These are phyloP conservation scores for Poecile montanus DNA, from an alignment of 2,797 vertebrate species.

Conservation along the genomic window DNA sequence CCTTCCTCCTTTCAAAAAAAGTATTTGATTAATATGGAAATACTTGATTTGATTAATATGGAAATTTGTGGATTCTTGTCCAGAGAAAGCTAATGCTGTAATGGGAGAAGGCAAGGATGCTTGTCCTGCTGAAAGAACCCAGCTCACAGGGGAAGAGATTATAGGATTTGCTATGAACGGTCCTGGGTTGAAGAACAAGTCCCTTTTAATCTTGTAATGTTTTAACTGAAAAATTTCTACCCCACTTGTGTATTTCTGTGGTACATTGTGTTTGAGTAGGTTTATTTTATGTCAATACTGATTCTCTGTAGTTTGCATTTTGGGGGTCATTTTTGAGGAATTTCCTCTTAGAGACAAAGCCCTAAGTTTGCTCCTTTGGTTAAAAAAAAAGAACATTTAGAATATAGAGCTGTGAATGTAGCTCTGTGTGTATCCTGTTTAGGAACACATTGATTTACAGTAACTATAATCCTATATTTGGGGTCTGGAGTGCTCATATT, in stretches of 20 bases:
- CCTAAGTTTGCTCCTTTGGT: background rate
- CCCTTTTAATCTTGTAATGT: background rate
- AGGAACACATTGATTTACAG: constrained; percentile 34
- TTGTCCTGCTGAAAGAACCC: background rate
- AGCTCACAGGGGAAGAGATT: background rate
- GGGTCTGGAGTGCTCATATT: constrained; percentile 39
- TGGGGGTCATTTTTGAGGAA: background rate
- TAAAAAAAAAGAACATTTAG: background rate
- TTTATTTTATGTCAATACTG: background rate
- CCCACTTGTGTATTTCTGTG: background rate
- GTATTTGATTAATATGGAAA: constrained; percentile 13
- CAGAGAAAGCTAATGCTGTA: background rate
- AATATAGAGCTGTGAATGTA: background rate
- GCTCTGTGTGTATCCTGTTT: background rate
- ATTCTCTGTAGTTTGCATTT: background rate
- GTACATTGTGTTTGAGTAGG: background rate
- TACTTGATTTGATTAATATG: constrained; percentile 6
- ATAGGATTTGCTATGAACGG: background rate
- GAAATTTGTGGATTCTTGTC: constrained; percentile 22
- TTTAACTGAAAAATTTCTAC: background rate
- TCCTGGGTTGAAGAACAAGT: background rate
- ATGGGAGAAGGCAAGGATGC: background rate
- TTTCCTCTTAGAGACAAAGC: background rate
- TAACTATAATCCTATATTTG: constrained; percentile 18
- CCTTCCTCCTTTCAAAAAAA: background rate